Conservation (phyloP, 2,113 vertebrate genomes). For the Myiopsitta monachus region DNA sequence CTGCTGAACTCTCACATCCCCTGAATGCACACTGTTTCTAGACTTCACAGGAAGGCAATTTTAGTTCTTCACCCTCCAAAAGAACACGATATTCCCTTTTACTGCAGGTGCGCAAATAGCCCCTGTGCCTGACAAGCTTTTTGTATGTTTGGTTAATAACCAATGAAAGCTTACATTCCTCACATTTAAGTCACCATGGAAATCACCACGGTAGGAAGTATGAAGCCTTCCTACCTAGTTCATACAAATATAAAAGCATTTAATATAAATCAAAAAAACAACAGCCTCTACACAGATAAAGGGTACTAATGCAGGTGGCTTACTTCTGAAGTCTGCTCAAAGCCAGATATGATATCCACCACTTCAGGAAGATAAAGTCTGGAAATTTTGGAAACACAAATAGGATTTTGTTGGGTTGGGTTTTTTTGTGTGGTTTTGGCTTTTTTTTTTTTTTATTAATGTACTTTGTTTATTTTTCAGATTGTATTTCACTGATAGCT, state of each 20-base stretch:
- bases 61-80: not conserved
- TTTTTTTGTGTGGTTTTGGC: no score
- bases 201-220: not conserved
- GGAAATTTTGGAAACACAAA: not conserved
- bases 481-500: not conserved
- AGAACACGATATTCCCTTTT: not conserved
- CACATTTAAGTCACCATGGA: not conserved
- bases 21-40: not conserved
- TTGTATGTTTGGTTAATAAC: not conserved
- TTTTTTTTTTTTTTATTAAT: not conserved
- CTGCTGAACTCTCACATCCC: not conserved
- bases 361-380: not conserved
- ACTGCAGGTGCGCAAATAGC: not conserved
- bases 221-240: not conserved
- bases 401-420: fast-evolving
- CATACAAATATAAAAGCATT: not conserved
- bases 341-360: fast-evolving
- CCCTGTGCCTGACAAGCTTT: not conserved
- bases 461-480: fast-evolving
- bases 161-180: not conserved
- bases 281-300: not conserved
- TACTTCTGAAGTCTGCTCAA: not conserved
- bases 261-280: not conserved
- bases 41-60: not conserved
- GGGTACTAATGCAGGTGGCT: not conserved